A percentile compares a stretch with the other conserved stretches of the same genome.
phyloP scores from a whole-genome alignment of 1,140 invertebrate species.

The Heliothis subflexa region DNA sequence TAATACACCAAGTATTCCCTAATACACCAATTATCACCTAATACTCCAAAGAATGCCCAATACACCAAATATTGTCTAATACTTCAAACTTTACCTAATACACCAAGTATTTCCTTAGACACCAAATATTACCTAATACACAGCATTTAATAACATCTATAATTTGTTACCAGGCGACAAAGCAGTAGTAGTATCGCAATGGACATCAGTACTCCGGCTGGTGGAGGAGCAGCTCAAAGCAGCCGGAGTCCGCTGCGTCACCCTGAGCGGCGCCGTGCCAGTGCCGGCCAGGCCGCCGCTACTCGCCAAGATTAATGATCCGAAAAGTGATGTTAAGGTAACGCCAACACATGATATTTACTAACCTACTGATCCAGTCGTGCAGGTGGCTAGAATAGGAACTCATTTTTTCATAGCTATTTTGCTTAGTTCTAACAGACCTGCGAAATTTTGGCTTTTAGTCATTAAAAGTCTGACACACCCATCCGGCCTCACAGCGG shows the following conservation, averaged over 20 bases:
- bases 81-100: too few species aligned
- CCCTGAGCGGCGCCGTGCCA: conserved; percentile 90
- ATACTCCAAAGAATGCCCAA: too few species aligned
- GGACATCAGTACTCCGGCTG: conserved; percentile 92
- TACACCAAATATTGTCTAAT: too few species aligned
- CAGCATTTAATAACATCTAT: neutral
- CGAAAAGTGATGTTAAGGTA: conserved; percentile 83
- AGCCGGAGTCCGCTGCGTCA: conserved; percentile 85
- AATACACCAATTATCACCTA: too few species aligned
- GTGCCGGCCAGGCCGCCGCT: conserved; percentile 88
- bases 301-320: conserved; percentile 91
- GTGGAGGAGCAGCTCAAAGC: conserved; percentile 88
- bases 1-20: too few species aligned
- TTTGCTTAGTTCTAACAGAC: too few species aligned
- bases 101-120: too few species aligned
- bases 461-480: too few species aligned
- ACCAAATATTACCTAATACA: neutral
- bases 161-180: conserved; percentile 87
- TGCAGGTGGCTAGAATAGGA: too few species aligned
- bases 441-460: too few species aligned
- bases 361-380: neutral
- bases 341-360: neutral
- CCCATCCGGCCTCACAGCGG: too few species aligned
- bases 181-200: conserved; percentile 95
- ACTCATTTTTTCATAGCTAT: too few species aligned